Evolutionary conservation across 1,140 invertebrate genomes (phyloP), one percentile per base, ranked within the genome.

Genomic region (Zeugodacus cucurbitae): DNA sequence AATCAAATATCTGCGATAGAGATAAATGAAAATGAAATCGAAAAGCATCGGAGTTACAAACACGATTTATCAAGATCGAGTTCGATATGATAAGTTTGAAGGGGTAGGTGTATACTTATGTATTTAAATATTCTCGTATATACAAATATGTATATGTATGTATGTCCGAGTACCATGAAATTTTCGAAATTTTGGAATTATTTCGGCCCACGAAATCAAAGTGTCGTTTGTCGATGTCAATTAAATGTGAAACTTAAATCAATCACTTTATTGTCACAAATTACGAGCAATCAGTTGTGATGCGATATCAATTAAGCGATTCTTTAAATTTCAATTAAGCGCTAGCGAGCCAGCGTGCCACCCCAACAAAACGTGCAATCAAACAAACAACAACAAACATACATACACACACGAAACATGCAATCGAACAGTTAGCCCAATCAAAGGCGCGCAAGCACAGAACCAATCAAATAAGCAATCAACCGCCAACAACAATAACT

Each of bases 291-390:
- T 82, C 74, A 82, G 74, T 48, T 82, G 41, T 41, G 74, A 48
- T 82, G 74, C 74, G 74, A 82, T 82, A 82, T 82, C 74, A 82
- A 82, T 82, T 82, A 82, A 82, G 74, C 74, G 74, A 82, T 82
- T 82, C 74, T 82, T 82, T 82, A 82, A 82, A 82, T 82, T 82
- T 82, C 74, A 82, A 82, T 82, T 82, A 82, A 82, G n/a, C 70
- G 37, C 6, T 37, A 34, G 37, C 41, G 37, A 78, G 70, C 37
- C 8, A n/a, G 58, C 58, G 37, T 10, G 41, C 74, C 74, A 82
- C 74, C 74, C 74, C 74, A 82, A 82, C 41, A 34, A 82, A 48
- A 26, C 22, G 41, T 17, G n/a, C 74, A 82, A 82, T 34, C 41
- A 22, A 48, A 48, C 70, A 48, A 82, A 22, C 74, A 48, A 78